Evolutionary conservation across 2,888 invertebrate genomes (phyloP).

Genomic region (Drosophila greeni): DNA sequence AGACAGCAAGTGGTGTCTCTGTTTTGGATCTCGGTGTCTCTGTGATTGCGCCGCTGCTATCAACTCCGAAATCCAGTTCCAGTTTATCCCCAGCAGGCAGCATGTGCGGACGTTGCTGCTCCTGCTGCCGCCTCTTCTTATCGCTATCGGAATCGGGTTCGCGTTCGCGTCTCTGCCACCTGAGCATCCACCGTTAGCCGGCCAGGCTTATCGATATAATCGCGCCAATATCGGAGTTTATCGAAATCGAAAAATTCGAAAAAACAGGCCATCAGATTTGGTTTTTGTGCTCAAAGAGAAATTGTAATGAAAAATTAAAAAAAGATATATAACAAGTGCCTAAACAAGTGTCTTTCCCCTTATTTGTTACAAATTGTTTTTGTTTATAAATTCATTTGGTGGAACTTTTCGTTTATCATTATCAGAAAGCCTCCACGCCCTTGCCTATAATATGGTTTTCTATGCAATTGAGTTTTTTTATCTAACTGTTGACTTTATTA

Average conservation of each 20-base stretch:
- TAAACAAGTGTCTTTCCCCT: conserved; percentile 22
- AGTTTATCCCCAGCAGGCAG: conserved; percentile 79
- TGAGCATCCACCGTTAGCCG: conserved; percentile 24
- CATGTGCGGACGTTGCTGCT: conserved; percentile 76
- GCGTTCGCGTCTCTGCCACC: conserved; percentile 39
- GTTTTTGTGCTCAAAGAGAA: conserved; percentile 3
- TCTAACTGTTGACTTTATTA: conserved; percentile 31
- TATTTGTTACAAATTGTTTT: conserved; percentile 5
- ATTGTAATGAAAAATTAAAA: conserved; percentile 12
- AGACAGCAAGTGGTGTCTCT: conserved; percentile 37
- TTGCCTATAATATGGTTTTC: conserved; percentile 13
- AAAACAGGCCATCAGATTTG: conserved; percentile 1
- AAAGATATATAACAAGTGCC: conserved; percentile 12
- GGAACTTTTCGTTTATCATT: conserved; percentile 33
- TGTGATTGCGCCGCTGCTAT: conserved; percentile 57
- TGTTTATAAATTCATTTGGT: conserved; percentile 22
- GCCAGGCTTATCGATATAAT: conserved; percentile 11
- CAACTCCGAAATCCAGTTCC: conserved; percentile 76
- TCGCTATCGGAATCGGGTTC: conserved; percentile 26
- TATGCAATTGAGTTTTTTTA: conserved; percentile 36
- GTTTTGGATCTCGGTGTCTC: conserved; percentile 59
- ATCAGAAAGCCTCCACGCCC: conserved; percentile 37
- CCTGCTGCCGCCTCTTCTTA: conserved; percentile 49
- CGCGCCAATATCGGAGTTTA: conserved; percentile 10
- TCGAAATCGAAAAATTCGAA: conserved; percentile 5